A percentile compares a stretch with the other conserved stretches of the same genome.
These are phyloP conservation scores for Hyposmocoma kahamanoa DNA, from an alignment of 1,140 invertebrate species.

Conservation along the genomic window DNA sequence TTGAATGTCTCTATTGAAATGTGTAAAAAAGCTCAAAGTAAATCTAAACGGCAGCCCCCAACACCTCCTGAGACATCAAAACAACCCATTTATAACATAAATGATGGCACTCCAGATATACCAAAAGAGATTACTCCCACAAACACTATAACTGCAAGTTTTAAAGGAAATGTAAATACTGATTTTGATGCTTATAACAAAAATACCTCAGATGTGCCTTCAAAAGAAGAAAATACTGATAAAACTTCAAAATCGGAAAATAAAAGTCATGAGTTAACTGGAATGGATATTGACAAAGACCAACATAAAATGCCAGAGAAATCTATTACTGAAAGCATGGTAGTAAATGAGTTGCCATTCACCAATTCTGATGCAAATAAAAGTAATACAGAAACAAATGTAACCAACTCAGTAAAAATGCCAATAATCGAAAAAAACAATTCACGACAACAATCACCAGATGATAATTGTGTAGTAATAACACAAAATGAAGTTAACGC, in stretches of 20 bases:
- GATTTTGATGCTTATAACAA: too few relatives aligned
- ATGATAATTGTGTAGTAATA: not conserved
- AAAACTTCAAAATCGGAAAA: slow-evolving; percentile 5
- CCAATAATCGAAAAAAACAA: slow-evolving; percentile 41
- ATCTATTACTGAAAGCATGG: not conserved
- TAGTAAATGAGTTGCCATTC: not conserved
- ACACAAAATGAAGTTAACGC: not conserved
- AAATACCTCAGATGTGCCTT: slow-evolving; percentile 3
- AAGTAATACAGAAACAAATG: not conserved
- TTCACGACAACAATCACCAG: not conserved
- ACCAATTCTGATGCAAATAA: too few relatives aligned
- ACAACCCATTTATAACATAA: slow-evolving; percentile 19
- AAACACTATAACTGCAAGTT: too few relatives aligned
- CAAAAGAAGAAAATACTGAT: slow-evolving; percentile 5
- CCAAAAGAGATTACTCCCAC: too few relatives aligned
- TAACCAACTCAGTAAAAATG: slow-evolving; percentile 16
- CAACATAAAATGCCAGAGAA: not conserved
- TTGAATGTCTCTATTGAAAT: slow-evolving; percentile 62
- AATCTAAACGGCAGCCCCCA: too few relatives aligned
- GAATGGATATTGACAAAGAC: not conserved
- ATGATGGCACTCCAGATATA: slow-evolving; percentile 26
- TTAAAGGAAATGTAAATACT: too few relatives aligned
- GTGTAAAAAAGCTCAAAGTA: slow-evolving; percentile 40
- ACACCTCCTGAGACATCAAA: slow-evolving; percentile 5
- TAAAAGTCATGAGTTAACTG: slow-evolving; percentile 4